A percentile compares a stretch with the other conserved stretches of the same genome.
Evolutionary conservation across 2,113 vertebrate species (phyloP).

Genomic region (Formicarius rufipectus): DNA sequence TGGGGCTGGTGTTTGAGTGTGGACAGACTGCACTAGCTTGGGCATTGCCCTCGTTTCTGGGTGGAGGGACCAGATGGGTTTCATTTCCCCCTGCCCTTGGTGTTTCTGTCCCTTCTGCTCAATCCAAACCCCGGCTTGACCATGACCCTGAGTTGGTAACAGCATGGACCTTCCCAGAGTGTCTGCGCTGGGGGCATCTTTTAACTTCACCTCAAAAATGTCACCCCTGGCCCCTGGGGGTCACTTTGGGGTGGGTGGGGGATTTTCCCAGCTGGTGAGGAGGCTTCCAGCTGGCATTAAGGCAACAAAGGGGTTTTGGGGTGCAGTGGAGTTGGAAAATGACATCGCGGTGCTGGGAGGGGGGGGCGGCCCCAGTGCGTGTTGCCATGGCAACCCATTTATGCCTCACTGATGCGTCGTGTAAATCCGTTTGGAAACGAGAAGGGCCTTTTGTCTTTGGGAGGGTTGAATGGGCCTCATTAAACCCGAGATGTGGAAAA

Average conservation of each 20-base stretch:
- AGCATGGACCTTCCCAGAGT: fast-evolving
- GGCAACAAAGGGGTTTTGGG: not conserved
- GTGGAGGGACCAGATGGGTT: not conserved
- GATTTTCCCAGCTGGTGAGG: not conserved
- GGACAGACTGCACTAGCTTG: fast-evolving
- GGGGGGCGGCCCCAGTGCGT: not conserved
- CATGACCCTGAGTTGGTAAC: fast-evolving
- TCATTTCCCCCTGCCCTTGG: not conserved
- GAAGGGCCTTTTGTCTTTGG: slow-evolving; percentile 83
- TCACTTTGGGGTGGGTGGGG: not conserved
- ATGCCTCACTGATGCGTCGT: slow-evolving; percentile 87
- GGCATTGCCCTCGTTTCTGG: not conserved
- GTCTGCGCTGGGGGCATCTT: fast-evolving
- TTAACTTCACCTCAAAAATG: not conserved
- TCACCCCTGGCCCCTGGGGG: fast-evolving
- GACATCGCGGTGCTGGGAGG: not conserved
- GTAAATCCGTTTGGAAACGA: slow-evolving; percentile 88
- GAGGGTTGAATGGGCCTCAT: slow-evolving; percentile 74
- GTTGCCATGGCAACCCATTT: slow-evolving; percentile 84
- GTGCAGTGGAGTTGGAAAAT: not conserved
- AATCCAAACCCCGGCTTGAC: not conserved
- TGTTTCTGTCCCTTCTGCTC: not conserved
- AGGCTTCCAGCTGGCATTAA: not conserved
- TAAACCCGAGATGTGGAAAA: slow-evolving; percentile 68
- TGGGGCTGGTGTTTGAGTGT: not conserved